A percentile compares a stretch with the other conserved stretches of the same genome.
These are phyloP conservation scores for Bombus impatiens DNA, from an alignment of 1,140 invertebrate species.

Conservation along the genomic window DNA sequence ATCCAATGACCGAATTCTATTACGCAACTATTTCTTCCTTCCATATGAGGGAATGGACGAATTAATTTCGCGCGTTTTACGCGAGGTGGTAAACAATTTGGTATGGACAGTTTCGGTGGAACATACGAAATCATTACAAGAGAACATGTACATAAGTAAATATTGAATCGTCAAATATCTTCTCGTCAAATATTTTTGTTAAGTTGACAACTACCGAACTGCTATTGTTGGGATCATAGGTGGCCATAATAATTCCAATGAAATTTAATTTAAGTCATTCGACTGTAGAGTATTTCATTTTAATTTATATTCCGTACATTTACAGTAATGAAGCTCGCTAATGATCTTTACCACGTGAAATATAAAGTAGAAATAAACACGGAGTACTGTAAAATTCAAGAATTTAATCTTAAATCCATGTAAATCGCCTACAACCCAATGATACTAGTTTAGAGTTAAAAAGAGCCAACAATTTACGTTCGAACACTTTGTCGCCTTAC, in stretches of 20 bases:
- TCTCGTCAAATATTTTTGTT: too few relatives aligned
- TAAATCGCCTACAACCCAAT: too few relatives aligned
- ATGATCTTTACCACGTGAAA: background rate
- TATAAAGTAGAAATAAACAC: background rate
- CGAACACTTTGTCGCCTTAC: too few relatives aligned
- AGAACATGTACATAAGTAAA: background rate
- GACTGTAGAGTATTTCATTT: background rate
- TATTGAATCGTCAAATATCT: too few relatives aligned
- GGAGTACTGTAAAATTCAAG: too few relatives aligned
- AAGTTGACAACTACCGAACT: too few relatives aligned
- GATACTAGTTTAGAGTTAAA: too few relatives aligned
- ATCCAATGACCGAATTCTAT: background rate
- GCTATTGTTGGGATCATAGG: too few relatives aligned
- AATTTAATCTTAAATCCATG: too few relatives aligned
- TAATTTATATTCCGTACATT: background rate
- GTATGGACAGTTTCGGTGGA: background rate
- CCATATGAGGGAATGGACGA: background rate
- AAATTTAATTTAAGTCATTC: background rate
- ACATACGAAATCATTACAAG: background rate
- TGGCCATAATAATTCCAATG: background rate
- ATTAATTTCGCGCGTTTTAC: background rate
- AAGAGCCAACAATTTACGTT: too few relatives aligned
- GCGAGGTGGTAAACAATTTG: background rate
- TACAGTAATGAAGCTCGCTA: background rate
- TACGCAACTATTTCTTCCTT: too few relatives aligned